A percentile compares a stretch with the other conserved stretches of the same genome.
Conservation (phyloP, 2,888 invertebrate species). For the Tyria jacobaeae region DNA sequence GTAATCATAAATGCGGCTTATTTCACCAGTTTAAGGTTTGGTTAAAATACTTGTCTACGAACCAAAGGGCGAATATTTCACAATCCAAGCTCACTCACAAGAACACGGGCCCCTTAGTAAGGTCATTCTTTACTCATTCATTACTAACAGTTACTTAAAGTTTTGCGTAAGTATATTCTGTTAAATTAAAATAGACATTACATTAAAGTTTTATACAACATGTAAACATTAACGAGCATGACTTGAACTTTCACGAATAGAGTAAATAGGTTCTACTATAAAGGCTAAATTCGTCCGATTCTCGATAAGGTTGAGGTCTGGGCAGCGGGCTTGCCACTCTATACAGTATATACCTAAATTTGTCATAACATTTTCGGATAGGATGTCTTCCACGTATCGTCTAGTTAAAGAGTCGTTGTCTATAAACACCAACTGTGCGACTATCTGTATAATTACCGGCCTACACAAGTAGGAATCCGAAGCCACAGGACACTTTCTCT, state of each 20-base stretch:
- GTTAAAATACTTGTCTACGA: conserved; percentile 7
- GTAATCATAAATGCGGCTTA: background rate
- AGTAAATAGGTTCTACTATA: background rate
- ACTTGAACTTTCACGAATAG: background rate
- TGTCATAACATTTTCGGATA: too few species aligned
- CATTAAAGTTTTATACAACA: background rate
- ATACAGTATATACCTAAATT: too few species aligned
- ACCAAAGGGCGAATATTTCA: conserved; percentile 21
- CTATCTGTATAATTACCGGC: too few species aligned
- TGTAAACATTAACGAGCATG: background rate
- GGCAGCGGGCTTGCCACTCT: too few species aligned
- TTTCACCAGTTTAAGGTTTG: background rate
- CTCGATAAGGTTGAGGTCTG: too few species aligned
- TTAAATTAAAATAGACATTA: background rate
- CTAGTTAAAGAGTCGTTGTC: too few species aligned
- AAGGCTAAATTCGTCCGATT: too few species aligned
- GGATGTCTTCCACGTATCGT: too few species aligned
- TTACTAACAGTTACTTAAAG: conserved; percentile 19
- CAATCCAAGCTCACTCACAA: conserved; percentile 34
- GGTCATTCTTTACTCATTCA: conserved; percentile 24
- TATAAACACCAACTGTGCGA: too few species aligned
- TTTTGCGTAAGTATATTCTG: conserved; percentile 6
- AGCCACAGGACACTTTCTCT: too few species aligned
- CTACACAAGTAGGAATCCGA: too few species aligned
- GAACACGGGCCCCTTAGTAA: conserved; percentile 16